Conservation (phyloP, 2,888 invertebrate genomes). For the Molorchus minor region DNA sequence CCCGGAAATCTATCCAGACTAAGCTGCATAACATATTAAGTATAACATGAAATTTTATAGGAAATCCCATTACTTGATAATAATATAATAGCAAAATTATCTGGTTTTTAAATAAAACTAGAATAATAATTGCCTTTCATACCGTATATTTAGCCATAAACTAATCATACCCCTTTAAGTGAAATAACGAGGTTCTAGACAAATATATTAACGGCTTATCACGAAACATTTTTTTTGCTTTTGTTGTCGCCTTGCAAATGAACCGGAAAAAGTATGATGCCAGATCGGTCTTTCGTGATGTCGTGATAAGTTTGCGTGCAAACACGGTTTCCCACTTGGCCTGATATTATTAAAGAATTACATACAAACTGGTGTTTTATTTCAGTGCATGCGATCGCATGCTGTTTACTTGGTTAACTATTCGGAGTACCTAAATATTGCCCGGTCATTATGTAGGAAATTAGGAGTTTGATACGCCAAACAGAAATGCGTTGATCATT, state of each 20-base stretch:
- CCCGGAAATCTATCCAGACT: too few species aligned
- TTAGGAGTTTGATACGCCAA: background rate
- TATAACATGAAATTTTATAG: too few species aligned
- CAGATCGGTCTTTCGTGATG: constrained; percentile 34
- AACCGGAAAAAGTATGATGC: constrained; percentile 6
- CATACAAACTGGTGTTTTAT: constrained; percentile 20
- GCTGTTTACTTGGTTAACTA: constrained; percentile 2
- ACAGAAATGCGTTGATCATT: background rate
- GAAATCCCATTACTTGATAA: too few species aligned
- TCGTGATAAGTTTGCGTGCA: constrained; percentile 28
- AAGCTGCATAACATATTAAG: too few species aligned
- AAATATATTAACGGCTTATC: constrained; percentile 13
- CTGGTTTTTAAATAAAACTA: too few species aligned
- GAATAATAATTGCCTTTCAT: too few species aligned
- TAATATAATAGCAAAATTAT: too few species aligned
- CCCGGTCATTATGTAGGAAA: background rate
- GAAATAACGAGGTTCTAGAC: constrained; percentile 3
- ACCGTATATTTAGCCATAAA: too few species aligned
- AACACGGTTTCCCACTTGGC: constrained; percentile 36
- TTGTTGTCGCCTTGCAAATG: constrained; percentile 14
- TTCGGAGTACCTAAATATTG: constrained; percentile 8
- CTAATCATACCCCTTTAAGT: too few species aligned
- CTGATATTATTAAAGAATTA: constrained; percentile 31
- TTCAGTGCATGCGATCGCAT: background rate
- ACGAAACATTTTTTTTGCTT: constrained; percentile 6